A percentile compares a stretch with the other conserved stretches of the same genome.
These are phyloP conservation scores for Forbesichthys papilliferus DNA, from an alignment of 2,113 vertebrate species.

Conservation along the genomic window DNA sequence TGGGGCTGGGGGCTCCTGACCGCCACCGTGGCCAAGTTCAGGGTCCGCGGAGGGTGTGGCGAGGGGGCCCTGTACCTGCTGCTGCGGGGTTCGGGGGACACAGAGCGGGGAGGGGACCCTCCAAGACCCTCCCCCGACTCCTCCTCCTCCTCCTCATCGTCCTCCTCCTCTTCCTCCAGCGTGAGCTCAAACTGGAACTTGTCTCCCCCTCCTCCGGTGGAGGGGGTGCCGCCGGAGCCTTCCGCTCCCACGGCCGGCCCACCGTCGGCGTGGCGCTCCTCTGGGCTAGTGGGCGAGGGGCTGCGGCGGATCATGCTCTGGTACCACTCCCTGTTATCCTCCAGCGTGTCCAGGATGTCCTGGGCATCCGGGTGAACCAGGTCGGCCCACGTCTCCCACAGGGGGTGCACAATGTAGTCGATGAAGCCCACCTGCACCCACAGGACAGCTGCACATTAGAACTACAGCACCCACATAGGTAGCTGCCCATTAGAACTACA, in stretches of 20 bases:
- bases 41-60: constrained; percentile 46
- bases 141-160: constrained; percentile 73
- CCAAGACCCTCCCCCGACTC: constrained; percentile 47
- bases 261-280: constrained; percentile 49
- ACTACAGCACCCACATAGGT: too few species aligned
- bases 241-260: constrained; percentile 14
- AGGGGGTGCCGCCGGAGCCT: constrained; percentile 31
- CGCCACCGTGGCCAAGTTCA: constrained; percentile 53
- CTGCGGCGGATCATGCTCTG: constrained; percentile 92
- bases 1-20: constrained; percentile 49
- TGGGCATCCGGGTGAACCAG: constrained; percentile 91
- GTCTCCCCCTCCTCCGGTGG: constrained; percentile 65
- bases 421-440: constrained; percentile 86
- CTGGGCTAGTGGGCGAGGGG: constrained; percentile 70
- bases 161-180: constrained; percentile 80
- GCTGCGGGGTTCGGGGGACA: constrained; percentile 48
- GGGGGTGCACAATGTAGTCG: constrained; percentile 89
- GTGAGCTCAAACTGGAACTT: constrained; percentile 88
- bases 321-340: constrained; percentile 95
- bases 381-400: constrained; percentile 95
- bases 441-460: neutral
- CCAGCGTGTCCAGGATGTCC: constrained; percentile 88
- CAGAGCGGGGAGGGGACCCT: constrained; percentile 44
- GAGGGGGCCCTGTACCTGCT: constrained; percentile 56
- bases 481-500: too few species aligned